Percentiles rank a stretch among this genome's conserved stretches.
Conservation (phyloP, 1,140 invertebrate genomes). For the Tenebrio molitor region DNA sequence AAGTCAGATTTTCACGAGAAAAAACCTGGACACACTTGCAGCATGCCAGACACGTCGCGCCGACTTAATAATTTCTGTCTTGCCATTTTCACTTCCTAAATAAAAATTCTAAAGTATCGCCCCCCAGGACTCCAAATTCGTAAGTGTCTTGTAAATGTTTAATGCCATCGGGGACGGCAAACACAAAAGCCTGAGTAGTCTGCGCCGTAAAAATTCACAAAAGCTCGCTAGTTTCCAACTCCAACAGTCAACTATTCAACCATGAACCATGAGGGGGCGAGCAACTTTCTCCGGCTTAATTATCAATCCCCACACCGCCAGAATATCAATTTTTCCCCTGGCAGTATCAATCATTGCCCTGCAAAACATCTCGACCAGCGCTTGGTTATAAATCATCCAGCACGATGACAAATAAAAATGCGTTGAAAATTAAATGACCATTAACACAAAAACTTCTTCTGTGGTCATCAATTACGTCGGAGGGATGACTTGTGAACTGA, state of each 20-base stretch:
- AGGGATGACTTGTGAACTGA: slow-evolving; percentile 23
- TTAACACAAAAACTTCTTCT: slow-evolving; percentile 15
- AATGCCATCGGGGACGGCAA: slow-evolving; percentile 1
- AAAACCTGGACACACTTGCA: too few relatives aligned
- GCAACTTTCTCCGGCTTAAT: too few relatives aligned
- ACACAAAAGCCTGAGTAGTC: slow-evolving; percentile 10
- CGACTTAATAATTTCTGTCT: not conserved
- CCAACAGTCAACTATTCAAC: not conserved
- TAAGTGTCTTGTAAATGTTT: slow-evolving; percentile 34
- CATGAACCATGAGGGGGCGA: too few relatives aligned
- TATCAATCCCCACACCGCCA: too few relatives aligned
- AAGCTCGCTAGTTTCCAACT: not conserved
- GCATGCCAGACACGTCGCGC: not conserved
- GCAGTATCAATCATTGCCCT: not conserved
- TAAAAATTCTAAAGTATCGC: slow-evolving; percentile 26
- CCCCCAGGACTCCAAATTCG: slow-evolving; percentile 3
- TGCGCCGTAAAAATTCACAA: slow-evolving; percentile 9
- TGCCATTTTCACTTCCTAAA: slow-evolving; percentile 3
- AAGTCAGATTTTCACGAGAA: not conserved
- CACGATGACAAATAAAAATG: slow-evolving; percentile 31
- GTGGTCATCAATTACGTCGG: slow-evolving; percentile 21
- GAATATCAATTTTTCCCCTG: not conserved
- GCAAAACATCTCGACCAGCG: slow-evolving; percentile 3
- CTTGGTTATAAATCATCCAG: slow-evolving; percentile 14
- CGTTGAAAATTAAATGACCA: slow-evolving; percentile 28